Conservation (phyloP, 2,797 vertebrate genomes). For the Lagorchestes hirsutus region DNA sequence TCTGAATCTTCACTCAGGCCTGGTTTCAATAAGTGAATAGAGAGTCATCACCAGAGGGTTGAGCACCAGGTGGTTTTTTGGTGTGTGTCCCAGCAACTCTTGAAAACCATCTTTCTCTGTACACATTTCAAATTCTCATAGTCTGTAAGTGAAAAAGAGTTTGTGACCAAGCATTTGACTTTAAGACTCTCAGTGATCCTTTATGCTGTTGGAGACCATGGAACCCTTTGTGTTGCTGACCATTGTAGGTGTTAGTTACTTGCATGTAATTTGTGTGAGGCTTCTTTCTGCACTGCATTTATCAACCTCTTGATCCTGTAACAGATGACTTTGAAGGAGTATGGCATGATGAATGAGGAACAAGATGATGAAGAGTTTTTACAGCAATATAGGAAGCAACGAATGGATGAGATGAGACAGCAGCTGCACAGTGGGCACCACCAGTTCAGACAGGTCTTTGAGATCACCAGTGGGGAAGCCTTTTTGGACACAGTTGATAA, state of each 20-base stretch:
- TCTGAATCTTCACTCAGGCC: neutral
- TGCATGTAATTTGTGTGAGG: neutral
- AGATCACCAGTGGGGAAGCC: conserved; percentile 92
- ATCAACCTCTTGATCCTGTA: conserved; percentile 2
- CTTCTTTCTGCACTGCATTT: neutral
- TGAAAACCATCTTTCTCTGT: neutral
- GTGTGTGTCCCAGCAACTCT: neutral
- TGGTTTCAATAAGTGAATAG: neutral
- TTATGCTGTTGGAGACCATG: neutral
- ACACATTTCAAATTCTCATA: neutral
- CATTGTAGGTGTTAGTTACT: neutral
- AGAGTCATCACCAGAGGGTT: neutral
- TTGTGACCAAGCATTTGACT: neutral
- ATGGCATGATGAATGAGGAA: conserved; percentile 90
- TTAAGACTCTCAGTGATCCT: neutral
- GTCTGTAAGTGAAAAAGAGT: neutral
- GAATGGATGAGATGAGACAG: conserved; percentile 96
- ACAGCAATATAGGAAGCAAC: conserved; percentile 95
- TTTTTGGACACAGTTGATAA: conserved; percentile 96
- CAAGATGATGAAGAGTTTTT: conserved; percentile 95
- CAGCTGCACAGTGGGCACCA: conserved; percentile 92
- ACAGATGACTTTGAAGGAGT: conserved; percentile 94
- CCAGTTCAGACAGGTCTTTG: conserved; percentile 92
- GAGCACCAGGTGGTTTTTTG: neutral
- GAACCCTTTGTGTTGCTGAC: neutral